Percentiles rank a stretch among this genome's conserved stretches.
Conservation (phyloP, 2,113 vertebrate genomes). For the Zosterops lateralis region DNA sequence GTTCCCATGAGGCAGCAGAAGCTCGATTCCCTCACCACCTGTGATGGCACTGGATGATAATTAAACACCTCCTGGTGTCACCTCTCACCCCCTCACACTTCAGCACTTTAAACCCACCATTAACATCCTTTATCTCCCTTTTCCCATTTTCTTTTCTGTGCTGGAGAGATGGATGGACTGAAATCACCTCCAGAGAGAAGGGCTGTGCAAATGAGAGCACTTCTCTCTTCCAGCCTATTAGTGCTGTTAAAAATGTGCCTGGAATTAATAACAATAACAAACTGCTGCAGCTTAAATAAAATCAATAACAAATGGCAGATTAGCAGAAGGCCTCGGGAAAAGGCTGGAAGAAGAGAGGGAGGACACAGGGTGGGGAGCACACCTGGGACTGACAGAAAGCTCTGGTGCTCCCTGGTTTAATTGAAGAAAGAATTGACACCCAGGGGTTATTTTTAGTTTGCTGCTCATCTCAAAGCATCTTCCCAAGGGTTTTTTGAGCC, state of each 20-base stretch:
- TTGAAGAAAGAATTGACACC: background rate
- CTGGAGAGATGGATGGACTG: background rate
- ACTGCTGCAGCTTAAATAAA: background rate
- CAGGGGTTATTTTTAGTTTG: background rate
- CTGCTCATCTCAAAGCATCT: background rate
- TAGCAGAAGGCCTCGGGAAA: background rate
- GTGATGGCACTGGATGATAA: background rate
- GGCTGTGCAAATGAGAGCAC: background rate
- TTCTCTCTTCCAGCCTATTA: background rate
- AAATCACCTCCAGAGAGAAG: background rate
- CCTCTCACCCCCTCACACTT: background rate
- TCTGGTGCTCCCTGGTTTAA: fast-evolving
- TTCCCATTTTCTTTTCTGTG: background rate
- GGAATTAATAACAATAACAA: conserved; percentile 21
- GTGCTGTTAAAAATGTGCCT: background rate
- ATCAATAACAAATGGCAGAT: background rate
- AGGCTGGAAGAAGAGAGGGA: background rate
- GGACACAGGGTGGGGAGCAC: background rate
- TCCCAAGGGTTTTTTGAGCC: background rate
- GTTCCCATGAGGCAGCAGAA: background rate
- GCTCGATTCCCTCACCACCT: fast-evolving
- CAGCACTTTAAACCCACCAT: background rate
- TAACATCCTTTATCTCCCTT: background rate
- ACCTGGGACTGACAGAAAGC: background rate
- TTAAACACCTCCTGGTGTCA: background rate